Evolutionary conservation across 2,888 invertebrate species (phyloP), one percentile per base, ranked within the genome.

Genomic region (Melieria picta): DNA sequence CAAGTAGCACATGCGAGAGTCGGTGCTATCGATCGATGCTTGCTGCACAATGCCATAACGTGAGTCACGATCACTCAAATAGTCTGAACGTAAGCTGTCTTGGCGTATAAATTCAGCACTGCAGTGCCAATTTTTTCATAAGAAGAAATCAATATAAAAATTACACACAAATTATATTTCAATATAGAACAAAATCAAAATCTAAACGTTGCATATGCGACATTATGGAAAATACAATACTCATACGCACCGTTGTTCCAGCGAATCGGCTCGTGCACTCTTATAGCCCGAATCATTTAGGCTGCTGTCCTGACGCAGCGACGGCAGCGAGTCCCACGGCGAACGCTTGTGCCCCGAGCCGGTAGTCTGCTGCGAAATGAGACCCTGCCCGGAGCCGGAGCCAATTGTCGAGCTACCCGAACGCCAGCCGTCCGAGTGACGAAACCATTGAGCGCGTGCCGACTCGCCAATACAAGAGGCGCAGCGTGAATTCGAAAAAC

Each of bases 11-110:
- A 96, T 91, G 81, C 96, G 90, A 77, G 96, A 96, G 89, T 97
- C 97, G 9, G 96, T 96, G 89, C 96, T 96, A 86, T 97, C 96
- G 76, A 97, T 92, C 66, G 96, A 96, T 61, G 96, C 95, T 87
- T 97, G 97, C 87, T 96, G 96, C 80, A 96, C 94, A 85, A 96
- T 95, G 78, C 95, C 95, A 84, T 94, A 94, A 80, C 94, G 92
- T 16, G 94, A 91, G 83, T 95, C 96, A 76, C 95, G 91, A 87
- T 96, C 96, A 84, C 95, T 95, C 88, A 95, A 91, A 88, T 96
- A 96, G 85, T 95, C 95, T 3, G 95, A 95, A 65, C 95, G 91
- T 75, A 95, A 90, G 85, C 95, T 95, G 88, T 96, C 95, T 88
- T 96, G 95, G 11, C 95, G 91, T 86, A 96, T 95, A 84, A 95